Conservation (phyloP, 2,113 vertebrate genomes). For the Lycaon pictus region DNA sequence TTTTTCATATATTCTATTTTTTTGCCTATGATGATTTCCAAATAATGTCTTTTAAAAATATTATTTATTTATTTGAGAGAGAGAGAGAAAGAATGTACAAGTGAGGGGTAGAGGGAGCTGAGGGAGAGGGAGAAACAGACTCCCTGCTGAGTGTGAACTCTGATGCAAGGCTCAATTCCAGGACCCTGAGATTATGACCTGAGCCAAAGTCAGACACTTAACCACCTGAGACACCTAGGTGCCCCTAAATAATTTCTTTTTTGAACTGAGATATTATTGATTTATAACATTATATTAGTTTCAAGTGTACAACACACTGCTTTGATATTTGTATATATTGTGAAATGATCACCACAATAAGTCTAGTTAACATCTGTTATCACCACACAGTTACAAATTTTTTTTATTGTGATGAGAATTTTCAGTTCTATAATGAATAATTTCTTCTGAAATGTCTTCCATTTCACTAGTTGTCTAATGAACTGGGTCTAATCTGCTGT, state of each 20-base stretch:
- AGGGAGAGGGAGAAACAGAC: background rate
- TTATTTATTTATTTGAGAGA: background rate
- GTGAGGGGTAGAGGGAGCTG: background rate
- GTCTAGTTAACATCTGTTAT: background rate
- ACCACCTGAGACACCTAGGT: background rate
- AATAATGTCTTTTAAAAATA: background rate
- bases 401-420: background rate
- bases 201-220: background rate
- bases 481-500: constrained; percentile 24
- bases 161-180: background rate
- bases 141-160: background rate
- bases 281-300: background rate
- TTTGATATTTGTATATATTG: background rate
- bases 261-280: background rate
- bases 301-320: background rate
- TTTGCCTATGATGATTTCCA: background rate
- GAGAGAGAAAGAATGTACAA: background rate
- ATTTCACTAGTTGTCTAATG: background rate
- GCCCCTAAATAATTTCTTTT: background rate
- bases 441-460: constrained; percentile 24
- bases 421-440: background rate
- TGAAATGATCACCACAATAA: background rate
- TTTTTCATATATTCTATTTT: background rate
- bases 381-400: background rate
- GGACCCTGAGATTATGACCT: background rate